Conservation (phyloP, 2,113 vertebrate genomes). For the Dipodomys spectabilis region DNA sequence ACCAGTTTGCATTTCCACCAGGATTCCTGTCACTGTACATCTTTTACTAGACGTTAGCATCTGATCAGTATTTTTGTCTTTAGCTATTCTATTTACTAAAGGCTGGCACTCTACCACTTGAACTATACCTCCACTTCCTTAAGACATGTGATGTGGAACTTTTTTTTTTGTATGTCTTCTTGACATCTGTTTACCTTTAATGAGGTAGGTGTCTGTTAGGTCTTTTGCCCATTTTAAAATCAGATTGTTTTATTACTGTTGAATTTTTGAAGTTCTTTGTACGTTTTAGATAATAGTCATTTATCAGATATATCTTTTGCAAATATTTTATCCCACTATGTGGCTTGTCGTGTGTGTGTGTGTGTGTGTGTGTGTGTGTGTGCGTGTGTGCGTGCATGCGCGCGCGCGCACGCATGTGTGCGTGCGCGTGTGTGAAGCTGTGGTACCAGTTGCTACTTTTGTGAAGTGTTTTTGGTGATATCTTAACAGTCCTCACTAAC, state of each 20-base stretch:
- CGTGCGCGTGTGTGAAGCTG: too few species aligned
- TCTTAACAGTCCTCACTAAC: not conserved
- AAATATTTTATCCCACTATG: not conserved
- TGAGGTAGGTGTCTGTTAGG: not conserved
- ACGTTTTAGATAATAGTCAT: not conserved
- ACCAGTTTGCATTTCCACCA: not conserved
- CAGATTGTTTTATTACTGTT: not conserved
- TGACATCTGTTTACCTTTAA: not conserved
- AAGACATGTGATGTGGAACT: not conserved
- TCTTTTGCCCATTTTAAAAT: not conserved
- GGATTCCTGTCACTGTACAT: too few species aligned
- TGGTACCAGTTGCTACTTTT: not conserved
- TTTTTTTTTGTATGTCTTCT: not conserved
- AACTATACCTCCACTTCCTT: not conserved
- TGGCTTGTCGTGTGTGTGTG: not conserved
- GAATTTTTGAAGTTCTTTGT: not conserved
- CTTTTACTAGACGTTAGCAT: not conserved
- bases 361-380: too few species aligned
- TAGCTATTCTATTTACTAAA: not conserved
- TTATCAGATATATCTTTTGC: not conserved
- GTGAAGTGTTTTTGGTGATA: not conserved
- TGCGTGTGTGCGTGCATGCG: too few species aligned
- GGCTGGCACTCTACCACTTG: too few species aligned
- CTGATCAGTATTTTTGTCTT: not conserved
- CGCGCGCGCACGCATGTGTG: too few species aligned